Percentiles rank a stretch among this genome's conserved stretches.
Conservation (phyloP, 2,888 invertebrate species). For the Temnothorax ravouxi region DNA sequence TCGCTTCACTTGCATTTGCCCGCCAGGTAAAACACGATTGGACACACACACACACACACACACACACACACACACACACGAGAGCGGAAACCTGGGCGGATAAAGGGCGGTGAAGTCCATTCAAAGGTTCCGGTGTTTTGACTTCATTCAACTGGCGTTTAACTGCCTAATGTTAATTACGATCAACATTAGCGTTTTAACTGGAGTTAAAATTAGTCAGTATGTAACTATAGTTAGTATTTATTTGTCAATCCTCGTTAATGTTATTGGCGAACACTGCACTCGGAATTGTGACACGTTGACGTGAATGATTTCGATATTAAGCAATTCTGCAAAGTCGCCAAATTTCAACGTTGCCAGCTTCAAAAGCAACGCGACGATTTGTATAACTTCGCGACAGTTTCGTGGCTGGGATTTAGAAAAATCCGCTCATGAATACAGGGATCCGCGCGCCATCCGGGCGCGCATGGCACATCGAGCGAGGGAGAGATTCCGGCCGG, state of each 20-base stretch:
- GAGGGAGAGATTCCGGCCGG: constrained; percentile 52
- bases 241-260: neutral
- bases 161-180: neutral
- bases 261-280: neutral
- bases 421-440: constrained; percentile 23
- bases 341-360: neutral
- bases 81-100: neutral
- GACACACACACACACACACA: neutral
- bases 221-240: neutral
- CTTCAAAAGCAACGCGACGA: neutral
- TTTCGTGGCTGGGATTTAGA: neutral
- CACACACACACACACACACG: too few species aligned
- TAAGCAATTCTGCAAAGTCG: neutral
- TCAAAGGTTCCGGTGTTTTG: neutral
- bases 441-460: neutral
- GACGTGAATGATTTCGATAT: neutral
- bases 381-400: neutral
- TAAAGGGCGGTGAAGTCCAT: neutral
- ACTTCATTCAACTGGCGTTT: neutral
- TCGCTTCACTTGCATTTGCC: constrained; percentile 30
- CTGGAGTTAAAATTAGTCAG: neutral
- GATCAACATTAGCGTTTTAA: neutral
- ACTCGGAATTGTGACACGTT: neutral
- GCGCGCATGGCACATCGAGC: constrained; percentile 31
- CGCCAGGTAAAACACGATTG: constrained; percentile 14